Percentiles rank a stretch among this genome's conserved stretches.
Conservation (phyloP, 1,140 invertebrate species). For the Pseudomyrmex cubaensis region DNA sequence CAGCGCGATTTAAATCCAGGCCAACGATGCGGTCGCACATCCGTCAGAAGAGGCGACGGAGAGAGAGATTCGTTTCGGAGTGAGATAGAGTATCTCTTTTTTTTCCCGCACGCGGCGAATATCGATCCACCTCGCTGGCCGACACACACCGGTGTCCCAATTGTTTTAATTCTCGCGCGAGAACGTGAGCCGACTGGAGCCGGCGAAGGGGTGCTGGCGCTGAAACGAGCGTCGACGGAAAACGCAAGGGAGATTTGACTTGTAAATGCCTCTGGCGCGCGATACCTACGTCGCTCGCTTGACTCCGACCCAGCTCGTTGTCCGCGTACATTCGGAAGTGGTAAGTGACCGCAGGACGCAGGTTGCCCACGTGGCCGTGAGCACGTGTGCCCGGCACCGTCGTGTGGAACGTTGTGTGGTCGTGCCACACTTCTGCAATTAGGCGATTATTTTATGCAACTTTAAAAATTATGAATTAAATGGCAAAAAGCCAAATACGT, state of each 20-base stretch:
- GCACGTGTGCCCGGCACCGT: constrained; percentile 92
- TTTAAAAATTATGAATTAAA: too few relatives aligned
- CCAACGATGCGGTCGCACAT: constrained; percentile 36
- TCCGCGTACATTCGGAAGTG: constrained; percentile 95
- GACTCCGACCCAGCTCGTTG: constrained; percentile 94
- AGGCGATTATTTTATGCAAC: constrained; percentile 46
- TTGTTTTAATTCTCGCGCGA: constrained; percentile 52
- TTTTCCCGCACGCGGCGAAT: constrained; percentile 11
- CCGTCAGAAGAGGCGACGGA: constrained; percentile 15
- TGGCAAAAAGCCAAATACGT: too few relatives aligned
- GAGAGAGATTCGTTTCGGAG: constrained; percentile 27
- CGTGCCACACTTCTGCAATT: constrained; percentile 89
- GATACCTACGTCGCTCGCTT: constrained; percentile 91
- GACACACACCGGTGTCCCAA: constrained; percentile 29
- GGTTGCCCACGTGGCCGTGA: constrained; percentile 90
- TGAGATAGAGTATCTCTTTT: constrained; percentile 1
- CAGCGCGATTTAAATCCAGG: constrained; percentile 55
- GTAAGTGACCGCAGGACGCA: constrained; percentile 95
- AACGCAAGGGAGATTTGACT: constrained; percentile 18
- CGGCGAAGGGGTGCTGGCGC: background rate
- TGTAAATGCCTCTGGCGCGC: constrained; percentile 32
- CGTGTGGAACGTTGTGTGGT: constrained; percentile 90
- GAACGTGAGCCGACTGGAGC: background rate
- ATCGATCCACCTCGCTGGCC: constrained; percentile 26
- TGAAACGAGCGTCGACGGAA: constrained; percentile 20